These are phyloP conservation scores for Siphamia tubifer DNA, from an alignment of 2,113 vertebrate species.

Conservation along the genomic window DNA sequence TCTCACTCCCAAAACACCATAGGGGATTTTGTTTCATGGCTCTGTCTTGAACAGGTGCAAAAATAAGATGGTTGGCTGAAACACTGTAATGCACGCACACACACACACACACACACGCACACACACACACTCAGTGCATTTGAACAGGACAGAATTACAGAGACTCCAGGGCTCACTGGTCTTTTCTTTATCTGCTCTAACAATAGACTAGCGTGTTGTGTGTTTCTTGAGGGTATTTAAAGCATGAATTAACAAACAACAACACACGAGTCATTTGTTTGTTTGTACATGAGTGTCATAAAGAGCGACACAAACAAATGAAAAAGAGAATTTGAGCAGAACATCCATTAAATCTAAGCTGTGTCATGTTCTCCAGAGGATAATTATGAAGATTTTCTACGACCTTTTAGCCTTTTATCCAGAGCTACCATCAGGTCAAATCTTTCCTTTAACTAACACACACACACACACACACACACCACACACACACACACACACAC, in stretches of 20 bases:
- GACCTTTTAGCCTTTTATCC: background rate
- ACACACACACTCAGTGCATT: background rate
- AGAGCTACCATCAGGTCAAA: background rate
- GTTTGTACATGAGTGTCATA: too few species aligned
- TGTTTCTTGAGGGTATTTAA: too few species aligned
- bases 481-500: too few species aligned
- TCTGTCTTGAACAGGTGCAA: slow-evolving; percentile 30
- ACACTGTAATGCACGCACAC: background rate
- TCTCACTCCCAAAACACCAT: slow-evolving; percentile 8
- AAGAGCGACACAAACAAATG: background rate
- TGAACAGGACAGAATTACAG: background rate
- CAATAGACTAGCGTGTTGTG: background rate
- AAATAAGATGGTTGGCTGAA: slow-evolving; percentile 5
- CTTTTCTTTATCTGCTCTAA: slow-evolving; percentile 5
- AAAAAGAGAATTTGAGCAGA: background rate
- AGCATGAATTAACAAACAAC: too few species aligned
- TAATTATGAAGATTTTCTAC: slow-evolving; percentile 5
- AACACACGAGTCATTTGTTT: too few species aligned
- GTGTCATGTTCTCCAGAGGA: background rate
- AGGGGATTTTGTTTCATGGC: slow-evolving; percentile 23
- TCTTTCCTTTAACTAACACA: background rate
- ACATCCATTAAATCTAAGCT: background rate
- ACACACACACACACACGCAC: background rate
- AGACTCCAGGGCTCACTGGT: background rate
- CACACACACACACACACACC: too few species aligned